phyloP scores from a whole-genome alignment of 2,113 vertebrate genomes.

The Thamnophis sirtalis region DNA sequence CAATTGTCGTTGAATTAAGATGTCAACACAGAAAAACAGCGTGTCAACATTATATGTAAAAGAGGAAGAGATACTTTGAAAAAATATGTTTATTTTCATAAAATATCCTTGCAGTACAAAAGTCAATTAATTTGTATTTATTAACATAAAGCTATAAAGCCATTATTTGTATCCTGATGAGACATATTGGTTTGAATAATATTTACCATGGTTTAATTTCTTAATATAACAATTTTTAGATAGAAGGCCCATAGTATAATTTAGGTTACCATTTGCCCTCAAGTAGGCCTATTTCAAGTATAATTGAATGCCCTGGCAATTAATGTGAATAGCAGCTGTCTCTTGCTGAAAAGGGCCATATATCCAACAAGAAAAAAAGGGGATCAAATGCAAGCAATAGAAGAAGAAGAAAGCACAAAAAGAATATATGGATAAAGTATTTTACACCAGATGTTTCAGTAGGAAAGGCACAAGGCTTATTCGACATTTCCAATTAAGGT shows the following conservation, averaged over 20 bases:
- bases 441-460: constrained; percentile 70
- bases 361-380: constrained; percentile 72
- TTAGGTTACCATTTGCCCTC: constrained; percentile 79
- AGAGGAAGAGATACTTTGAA: neutral
- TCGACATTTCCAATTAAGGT: constrained; percentile 73
- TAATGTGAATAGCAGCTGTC: constrained; percentile 83
- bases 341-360: constrained; percentile 63
- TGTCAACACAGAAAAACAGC: neutral
- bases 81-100: neutral
- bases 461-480: constrained; percentile 67
- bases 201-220: constrained; percentile 73
- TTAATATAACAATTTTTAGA: constrained; percentile 70
- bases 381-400: constrained; percentile 72
- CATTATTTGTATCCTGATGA: constrained; percentile 28
- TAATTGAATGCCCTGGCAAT: constrained; percentile 81
- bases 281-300: constrained; percentile 82
- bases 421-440: constrained; percentile 71
- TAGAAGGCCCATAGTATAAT: constrained; percentile 71
- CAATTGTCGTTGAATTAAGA: neutral
- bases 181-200: constrained; percentile 54
- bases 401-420: constrained; percentile 66
- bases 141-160: neutral
- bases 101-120: neutral
- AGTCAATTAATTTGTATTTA: neutral
- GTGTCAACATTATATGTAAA: neutral